Evolutionary conservation across 1,140 invertebrate genomes (phyloP).

Genomic region (Dermatophagoides farinae): DNA sequence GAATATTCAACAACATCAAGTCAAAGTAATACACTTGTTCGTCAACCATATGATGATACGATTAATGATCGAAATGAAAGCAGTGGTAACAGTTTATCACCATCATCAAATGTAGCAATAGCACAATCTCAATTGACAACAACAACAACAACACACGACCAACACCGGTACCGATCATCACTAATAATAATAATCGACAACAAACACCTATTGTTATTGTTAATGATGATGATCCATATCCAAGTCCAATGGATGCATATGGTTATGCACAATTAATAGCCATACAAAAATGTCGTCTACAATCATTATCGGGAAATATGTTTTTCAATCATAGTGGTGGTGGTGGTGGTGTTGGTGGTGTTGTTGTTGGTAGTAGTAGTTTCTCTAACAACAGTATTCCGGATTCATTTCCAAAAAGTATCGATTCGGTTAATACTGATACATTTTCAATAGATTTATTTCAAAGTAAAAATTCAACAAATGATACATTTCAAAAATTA

Average conservation of each 20-base stretch:
- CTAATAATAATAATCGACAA: neutral
- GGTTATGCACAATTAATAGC: slow-evolving; percentile 58
- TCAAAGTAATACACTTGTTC: slow-evolving; percentile 42
- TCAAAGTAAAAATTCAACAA: neutral
- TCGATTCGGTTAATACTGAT: neutral
- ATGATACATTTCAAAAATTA: neutral
- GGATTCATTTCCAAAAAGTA: neutral
- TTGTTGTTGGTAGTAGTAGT: no score
- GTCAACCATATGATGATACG: slow-evolving; percentile 29
- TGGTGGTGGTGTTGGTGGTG: no score
- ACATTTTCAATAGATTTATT: neutral
- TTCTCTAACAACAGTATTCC: neutral
- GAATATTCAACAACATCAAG: slow-evolving; percentile 40
- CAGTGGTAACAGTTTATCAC: neutral
- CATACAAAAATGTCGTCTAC: slow-evolving; percentile 38
- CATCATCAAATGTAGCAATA: neutral
- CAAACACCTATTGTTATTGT: neutral
- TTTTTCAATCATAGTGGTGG: neutral
- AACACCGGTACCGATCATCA: neutral
- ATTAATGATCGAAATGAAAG: neutral
- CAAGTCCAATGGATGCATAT: slow-evolving; percentile 31
- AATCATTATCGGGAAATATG: slow-evolving; percentile 17
- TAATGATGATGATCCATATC: slow-evolving; percentile 14
- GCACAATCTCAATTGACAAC: neutral
- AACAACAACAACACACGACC: neutral